Percentiles rank a stretch among this genome's conserved stretches.
These are phyloP conservation scores for Phyllotreta cruciferae DNA, from an alignment of 2,888 invertebrate species.

Conservation along the genomic window DNA sequence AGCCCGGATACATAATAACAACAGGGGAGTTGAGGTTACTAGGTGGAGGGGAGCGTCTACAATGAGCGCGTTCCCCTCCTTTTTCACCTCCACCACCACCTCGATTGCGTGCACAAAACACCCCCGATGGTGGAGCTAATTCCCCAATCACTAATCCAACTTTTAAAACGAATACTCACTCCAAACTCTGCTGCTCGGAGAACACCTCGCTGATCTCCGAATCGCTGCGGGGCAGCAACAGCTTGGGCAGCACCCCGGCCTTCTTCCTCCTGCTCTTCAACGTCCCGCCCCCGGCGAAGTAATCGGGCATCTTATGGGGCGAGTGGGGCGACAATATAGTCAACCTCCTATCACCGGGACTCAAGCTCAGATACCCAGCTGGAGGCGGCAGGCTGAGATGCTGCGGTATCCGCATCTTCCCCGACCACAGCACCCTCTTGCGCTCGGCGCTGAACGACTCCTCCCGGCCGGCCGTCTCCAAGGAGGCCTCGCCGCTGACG, in stretches of 20 bases:
- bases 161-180: conserved; percentile 61
- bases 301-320: conserved; percentile 73
- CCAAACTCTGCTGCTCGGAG: conserved; percentile 66
- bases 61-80: too few relatives aligned
- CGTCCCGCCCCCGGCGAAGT: conserved; percentile 65
- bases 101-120: conserved; percentile 11
- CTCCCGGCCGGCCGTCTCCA: conserved; percentile 53
- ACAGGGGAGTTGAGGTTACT: too few relatives aligned
- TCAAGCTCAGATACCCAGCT: conserved; percentile 63
- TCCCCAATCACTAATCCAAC: conserved; percentile 18
- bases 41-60: too few relatives aligned
- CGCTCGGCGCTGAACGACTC: conserved; percentile 68
- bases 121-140: conserved; percentile 15
- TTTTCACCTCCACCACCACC: too few relatives aligned
- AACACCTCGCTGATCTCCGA: conserved; percentile 74
- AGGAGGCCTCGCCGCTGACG: conserved; percentile 67
- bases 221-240: conserved; percentile 78
- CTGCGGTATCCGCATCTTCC: conserved; percentile 70
- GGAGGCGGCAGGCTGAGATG: conserved; percentile 76
- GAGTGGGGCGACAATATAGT: conserved; percentile 83
- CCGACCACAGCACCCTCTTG: conserved; percentile 72
- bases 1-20: too few relatives aligned
- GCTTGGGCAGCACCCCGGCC: conserved; percentile 75
- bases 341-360: conserved; percentile 68
- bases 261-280: conserved; percentile 69